phyloP scores from a whole-genome alignment of 2,113 vertebrate genomes.

The Galemys pyrenaicus region DNA sequence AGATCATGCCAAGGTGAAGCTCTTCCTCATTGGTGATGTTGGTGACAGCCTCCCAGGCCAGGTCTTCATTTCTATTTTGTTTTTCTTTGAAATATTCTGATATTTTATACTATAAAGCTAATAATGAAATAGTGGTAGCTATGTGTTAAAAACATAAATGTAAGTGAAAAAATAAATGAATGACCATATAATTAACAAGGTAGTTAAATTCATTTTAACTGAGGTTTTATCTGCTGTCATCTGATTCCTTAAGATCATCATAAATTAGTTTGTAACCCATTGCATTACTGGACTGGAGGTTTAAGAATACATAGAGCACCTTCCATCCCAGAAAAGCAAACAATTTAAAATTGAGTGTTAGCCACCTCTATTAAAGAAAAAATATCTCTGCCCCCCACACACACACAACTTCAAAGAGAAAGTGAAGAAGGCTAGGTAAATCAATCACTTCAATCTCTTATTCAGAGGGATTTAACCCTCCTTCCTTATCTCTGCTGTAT shows the following conservation, averaged over 20 bases:
- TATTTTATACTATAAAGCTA: neutral
- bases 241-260: neutral
- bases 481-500: neutral
- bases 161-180: constrained; percentile 35
- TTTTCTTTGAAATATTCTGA: neutral
- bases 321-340: neutral
- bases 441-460: neutral
- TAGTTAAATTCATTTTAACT: neutral
- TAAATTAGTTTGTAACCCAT: neutral
- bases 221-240: neutral
- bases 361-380: neutral
- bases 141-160: neutral
- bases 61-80: neutral
- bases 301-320: neutral
- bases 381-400: neutral
- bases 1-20: neutral
- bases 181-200: neutral
- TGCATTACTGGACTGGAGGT: neutral
- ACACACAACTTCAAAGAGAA: neutral
- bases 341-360: neutral
- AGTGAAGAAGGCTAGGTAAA: neutral
- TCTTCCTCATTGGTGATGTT: neutral
- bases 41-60: neutral
- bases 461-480: neutral
- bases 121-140: neutral